Conservation (phyloP, 30 jellyfish, hydroid and myxozoan genomes). For the Cassiopea andromeda region DNA sequence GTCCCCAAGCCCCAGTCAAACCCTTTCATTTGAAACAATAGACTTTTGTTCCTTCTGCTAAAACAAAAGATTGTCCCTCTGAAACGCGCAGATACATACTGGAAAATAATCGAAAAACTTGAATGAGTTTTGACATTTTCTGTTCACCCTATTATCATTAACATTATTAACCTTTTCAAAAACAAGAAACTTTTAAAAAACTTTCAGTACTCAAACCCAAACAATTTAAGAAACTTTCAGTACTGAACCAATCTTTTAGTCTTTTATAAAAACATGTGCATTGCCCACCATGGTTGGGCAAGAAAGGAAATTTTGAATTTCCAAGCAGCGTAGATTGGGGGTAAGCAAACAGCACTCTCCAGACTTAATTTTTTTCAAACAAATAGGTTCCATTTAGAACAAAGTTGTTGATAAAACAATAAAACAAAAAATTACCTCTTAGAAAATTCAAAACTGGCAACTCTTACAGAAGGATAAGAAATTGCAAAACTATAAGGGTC, state of each 20-base stretch:
- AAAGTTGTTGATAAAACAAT: neutral
- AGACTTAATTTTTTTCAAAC: neutral
- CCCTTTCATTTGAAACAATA: neutral
- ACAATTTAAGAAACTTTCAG: neutral
- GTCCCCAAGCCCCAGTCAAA: neutral
- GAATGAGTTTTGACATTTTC: neutral
- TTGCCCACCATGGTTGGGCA: neutral
- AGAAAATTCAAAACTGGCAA: neutral
- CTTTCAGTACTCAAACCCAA: neutral
- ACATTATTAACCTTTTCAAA: neutral
- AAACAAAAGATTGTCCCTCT: neutral
- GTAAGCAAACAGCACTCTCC: neutral
- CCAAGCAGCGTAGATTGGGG: neutral
- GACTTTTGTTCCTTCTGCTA: neutral
- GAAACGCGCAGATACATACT: neutral
- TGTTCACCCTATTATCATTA: neutral
- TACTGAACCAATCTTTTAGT: neutral
- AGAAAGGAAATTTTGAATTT: neutral
- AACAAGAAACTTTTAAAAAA: neutral
- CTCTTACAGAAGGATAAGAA: neutral
- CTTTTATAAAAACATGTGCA: neutral
- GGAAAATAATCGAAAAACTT: neutral
- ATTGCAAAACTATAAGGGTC: neutral
- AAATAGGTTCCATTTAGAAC: neutral
- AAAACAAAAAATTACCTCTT: neutral